Percentiles rank a stretch among this genome's conserved stretches.
phyloP scores from a whole-genome alignment of 2,888 invertebrate species.

The Coleophora deauratella region DNA sequence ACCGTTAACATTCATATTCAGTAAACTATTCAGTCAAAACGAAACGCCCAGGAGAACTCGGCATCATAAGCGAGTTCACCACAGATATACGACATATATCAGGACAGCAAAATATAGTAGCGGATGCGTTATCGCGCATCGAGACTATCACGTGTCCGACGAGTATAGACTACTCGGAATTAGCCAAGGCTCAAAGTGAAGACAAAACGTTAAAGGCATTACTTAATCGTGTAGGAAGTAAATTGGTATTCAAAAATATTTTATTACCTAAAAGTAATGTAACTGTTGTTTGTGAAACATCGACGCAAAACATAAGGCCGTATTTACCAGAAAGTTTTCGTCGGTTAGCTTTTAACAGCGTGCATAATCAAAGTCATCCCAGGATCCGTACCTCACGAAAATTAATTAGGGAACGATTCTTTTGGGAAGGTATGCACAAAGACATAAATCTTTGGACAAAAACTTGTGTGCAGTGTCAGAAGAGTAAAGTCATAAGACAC shows the following conservation, averaged over 20 bases:
- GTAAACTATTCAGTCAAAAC: constrained; percentile 4
- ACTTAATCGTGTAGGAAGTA: neutral
- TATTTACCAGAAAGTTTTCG: constrained; percentile 5
- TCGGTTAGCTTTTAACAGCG: constrained; percentile 2
- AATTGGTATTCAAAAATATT: neutral
- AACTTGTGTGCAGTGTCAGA: constrained; percentile 4
- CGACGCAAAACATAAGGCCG: constrained; percentile 3
- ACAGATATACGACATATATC: constrained; percentile 8
- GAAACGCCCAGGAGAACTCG: constrained; percentile 12
- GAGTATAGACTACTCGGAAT: neutral
- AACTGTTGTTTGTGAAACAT: constrained; percentile 4
- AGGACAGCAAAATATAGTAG: constrained; percentile 10
- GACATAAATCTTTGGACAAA: constrained; percentile 7
- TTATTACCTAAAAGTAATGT: constrained; percentile 1
- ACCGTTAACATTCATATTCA: constrained; percentile 15
- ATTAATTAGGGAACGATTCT: constrained; percentile 5
- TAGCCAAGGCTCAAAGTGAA: constrained; percentile 1
- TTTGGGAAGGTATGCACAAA: constrained; percentile 9
- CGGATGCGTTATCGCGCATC: constrained; percentile 11
- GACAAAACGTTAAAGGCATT: neutral
- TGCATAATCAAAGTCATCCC: constrained; percentile 12
- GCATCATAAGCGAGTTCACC: constrained; percentile 14
- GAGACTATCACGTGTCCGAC: constrained; percentile 9
- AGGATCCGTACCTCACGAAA: constrained; percentile 7
- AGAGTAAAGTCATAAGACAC: neutral